Evolutionary conservation across 2,888 invertebrate species (phyloP).

Genomic region (Yponomeuta sedellus): DNA sequence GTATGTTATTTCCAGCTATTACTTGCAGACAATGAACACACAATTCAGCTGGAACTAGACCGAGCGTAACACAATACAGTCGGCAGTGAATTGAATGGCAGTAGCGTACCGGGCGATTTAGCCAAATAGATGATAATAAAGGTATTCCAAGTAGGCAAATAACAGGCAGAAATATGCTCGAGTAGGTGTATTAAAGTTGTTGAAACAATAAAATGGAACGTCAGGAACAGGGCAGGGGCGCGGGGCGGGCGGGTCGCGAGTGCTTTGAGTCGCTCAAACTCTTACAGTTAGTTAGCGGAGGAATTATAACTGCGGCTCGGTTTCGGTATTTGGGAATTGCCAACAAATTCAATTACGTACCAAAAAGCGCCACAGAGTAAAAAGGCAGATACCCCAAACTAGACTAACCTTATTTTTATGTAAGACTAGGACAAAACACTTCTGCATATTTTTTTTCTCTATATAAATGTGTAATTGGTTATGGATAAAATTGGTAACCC

Average conservation of each 20-base stretch:
- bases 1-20: not conserved
- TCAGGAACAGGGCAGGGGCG: not conserved
- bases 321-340: not conserved
- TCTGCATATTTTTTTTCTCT: too few relatives aligned
- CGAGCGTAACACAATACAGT: not conserved
- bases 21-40: not conserved
- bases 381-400: not conserved
- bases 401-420: not conserved
- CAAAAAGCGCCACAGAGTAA: not conserved
- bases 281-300: not conserved
- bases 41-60: not conserved
- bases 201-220: not conserved
- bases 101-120: not conserved
- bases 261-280: not conserved
- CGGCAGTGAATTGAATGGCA: not conserved
- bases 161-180: not conserved
- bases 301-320: constrained; percentile 1
- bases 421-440: too few relatives aligned
- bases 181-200: not conserved
- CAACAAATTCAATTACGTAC: not conserved
- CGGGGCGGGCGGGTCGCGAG: not conserved
- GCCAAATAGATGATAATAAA: not conserved
- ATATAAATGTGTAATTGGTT: too few relatives aligned
- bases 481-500: too few relatives aligned
- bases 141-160: not conserved